These are phyloP conservation scores for Poecile atricapillus DNA, from an alignment of 2,113 vertebrate genomes.

Conservation along the genomic window DNA sequence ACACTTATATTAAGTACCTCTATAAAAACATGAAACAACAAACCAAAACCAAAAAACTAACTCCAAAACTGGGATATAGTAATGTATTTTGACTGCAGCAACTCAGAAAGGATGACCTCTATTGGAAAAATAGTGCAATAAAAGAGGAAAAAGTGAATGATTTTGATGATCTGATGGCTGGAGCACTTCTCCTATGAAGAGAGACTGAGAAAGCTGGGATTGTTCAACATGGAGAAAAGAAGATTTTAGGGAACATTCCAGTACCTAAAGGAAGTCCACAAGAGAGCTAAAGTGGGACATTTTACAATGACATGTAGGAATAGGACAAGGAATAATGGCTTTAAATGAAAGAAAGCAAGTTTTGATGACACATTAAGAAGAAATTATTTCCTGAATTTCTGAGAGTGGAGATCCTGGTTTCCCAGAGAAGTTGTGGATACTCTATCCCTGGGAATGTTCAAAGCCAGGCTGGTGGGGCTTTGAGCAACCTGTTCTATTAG, in stretches of 20 bases:
- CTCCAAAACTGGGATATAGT: background rate
- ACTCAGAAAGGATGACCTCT: background rate
- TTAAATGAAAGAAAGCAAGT: background rate
- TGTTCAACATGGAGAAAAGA: background rate
- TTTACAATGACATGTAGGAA: background rate
- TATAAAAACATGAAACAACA: background rate
- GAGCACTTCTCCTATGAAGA: background rate
- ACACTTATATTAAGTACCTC: background rate
- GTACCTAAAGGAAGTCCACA: background rate
- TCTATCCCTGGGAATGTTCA: background rate
- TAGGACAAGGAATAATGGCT: background rate
- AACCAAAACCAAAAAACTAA: fast-evolving
- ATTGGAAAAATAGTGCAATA: fast-evolving
- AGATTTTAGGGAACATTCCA: background rate
- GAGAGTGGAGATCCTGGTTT: background rate
- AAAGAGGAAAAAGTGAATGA: background rate
- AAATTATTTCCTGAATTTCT: background rate
- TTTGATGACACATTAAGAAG: background rate
- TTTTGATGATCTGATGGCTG: background rate
- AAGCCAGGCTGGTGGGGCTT: background rate
- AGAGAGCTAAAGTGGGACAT: background rate
- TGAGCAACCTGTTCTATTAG: background rate
- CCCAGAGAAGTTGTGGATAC: background rate
- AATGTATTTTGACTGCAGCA: background rate
- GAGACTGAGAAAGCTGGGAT: background rate